Conservation (phyloP, 2,797 vertebrate species). For the Octomys mimax region DNA sequence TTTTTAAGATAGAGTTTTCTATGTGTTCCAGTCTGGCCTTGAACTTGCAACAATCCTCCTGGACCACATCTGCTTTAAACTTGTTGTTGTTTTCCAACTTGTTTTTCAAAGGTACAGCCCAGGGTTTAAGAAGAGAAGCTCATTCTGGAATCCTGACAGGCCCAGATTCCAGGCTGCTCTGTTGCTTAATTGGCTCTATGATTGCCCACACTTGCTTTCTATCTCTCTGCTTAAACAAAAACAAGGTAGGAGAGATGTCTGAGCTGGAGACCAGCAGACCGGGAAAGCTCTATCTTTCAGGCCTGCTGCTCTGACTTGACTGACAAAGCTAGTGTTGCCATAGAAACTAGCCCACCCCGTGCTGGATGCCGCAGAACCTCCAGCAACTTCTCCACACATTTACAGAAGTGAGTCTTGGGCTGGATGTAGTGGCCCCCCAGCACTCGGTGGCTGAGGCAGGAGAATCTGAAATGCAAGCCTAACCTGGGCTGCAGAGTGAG, state of each 20-base stretch:
- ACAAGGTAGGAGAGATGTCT: not conserved
- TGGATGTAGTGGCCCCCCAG: too few species aligned
- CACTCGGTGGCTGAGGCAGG: too few species aligned
- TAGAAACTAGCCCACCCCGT: not conserved
- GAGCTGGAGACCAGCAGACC: not conserved
- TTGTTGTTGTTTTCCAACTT: not conserved
- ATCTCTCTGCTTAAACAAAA: not conserved
- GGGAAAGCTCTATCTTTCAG: not conserved
- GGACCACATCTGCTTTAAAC: not conserved
- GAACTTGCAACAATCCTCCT: not conserved
- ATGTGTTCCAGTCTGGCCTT: not conserved
- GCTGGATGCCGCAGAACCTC: fast-evolving
- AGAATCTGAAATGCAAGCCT: too few species aligned
- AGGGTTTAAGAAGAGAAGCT: not conserved
- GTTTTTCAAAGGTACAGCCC: not conserved
- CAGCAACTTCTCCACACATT: not conserved
- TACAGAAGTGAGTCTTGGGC: not conserved
- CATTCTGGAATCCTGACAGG: not conserved
- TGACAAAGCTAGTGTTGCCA: not conserved
- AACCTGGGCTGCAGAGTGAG: too few species aligned
- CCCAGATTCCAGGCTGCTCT: not conserved
- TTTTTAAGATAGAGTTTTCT: not conserved
- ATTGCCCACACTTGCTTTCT: fast-evolving
- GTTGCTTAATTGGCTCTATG: not conserved
- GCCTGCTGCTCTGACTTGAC: not conserved